phyloP scores from a whole-genome alignment of 1,140 invertebrate genomes.

The Eciton burchellii region DNA sequence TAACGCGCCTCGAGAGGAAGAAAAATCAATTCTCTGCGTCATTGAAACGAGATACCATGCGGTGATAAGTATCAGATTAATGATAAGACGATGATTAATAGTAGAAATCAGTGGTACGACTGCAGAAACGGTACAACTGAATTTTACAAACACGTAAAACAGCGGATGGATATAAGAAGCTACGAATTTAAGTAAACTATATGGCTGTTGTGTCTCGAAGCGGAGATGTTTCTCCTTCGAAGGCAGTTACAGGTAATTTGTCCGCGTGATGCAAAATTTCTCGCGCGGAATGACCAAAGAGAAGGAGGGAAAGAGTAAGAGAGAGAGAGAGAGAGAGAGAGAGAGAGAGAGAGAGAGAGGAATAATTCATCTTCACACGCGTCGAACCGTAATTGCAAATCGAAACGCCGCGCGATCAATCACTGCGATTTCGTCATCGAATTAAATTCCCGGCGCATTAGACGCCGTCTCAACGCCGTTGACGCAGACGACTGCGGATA shows the following conservation, averaged over 20 bases:
- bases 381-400: constrained; percentile 28
- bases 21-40: neutral
- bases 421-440: constrained; percentile 44
- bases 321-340: neutral
- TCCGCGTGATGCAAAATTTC: neutral
- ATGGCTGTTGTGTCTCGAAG: neutral
- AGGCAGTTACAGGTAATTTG: neutral
- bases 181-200: neutral
- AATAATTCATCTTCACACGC: constrained; percentile 20
- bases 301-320: no score
- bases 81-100: neutral
- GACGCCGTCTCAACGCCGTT: constrained; percentile 26
- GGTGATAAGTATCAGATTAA: neutral
- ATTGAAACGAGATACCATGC: neutral
- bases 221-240: neutral
- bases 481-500: constrained; percentile 56
- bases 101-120: no score
- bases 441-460: constrained; percentile 51
- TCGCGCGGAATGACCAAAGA: neutral
- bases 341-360: neutral
- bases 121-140: neutral
- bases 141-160: neutral
- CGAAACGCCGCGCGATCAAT: constrained; percentile 44
- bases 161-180: neutral
- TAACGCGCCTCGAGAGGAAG: neutral